phyloP scores from a whole-genome alignment of 2,113 vertebrate genomes.

The Callospermophilus lateralis region DNA sequence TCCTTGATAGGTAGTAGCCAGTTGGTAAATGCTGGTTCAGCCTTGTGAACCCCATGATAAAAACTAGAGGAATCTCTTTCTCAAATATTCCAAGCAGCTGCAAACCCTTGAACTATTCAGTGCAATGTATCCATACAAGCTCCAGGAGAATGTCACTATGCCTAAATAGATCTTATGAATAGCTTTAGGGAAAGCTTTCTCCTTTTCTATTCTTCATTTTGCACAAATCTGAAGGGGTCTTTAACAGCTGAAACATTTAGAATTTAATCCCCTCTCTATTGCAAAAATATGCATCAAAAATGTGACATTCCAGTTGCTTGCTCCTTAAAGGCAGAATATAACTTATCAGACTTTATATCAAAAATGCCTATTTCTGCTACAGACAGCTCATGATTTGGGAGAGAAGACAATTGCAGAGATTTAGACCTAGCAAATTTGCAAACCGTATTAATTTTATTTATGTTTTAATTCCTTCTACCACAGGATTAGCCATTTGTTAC shows the following conservation, averaged over 20 bases:
- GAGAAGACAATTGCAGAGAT: constrained; percentile 5
- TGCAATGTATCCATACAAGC: constrained; percentile 18
- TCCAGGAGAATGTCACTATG: constrained; percentile 36
- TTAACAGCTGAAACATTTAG: constrained; percentile 79
- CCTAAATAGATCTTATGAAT: constrained; percentile 64
- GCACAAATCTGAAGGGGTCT: constrained; percentile 64
- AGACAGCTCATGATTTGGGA: constrained; percentile 32
- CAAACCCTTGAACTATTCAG: constrained; percentile 56
- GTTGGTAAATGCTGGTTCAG: not conserved
- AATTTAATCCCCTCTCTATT: constrained; percentile 73
- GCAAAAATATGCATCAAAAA: constrained; percentile 67
- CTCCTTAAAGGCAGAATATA: constrained; percentile 55
- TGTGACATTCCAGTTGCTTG: constrained; percentile 49
- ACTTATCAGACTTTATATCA: constrained; percentile 71
- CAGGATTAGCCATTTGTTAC: constrained; percentile 19
- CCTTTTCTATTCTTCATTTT: constrained; percentile 77
- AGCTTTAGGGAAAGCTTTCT: constrained; percentile 64
- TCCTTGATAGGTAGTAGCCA: not conserved
- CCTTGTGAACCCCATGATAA: not conserved
- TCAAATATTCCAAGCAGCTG: constrained; percentile 48
- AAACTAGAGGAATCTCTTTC: constrained; percentile 25
- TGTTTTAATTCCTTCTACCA: constrained; percentile 61
- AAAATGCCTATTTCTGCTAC: constrained; percentile 44
- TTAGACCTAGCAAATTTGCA: constrained; percentile 11
- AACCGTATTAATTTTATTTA: not conserved